Conservation (phyloP, 1,140 invertebrate genomes). For the Babylonia areolata region DNA sequence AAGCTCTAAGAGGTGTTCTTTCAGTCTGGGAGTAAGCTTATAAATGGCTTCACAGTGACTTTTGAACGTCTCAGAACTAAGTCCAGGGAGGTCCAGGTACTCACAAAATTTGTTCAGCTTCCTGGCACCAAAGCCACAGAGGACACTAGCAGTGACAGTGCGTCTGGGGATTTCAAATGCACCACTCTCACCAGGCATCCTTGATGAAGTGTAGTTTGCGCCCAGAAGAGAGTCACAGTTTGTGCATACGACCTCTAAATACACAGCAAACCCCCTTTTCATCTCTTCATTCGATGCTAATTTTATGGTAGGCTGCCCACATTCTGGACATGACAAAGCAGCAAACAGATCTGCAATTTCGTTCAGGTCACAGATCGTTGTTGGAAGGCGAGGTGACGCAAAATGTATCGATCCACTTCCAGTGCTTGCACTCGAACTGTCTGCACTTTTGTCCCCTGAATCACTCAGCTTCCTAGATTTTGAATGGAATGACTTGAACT, state of each 20-base stretch:
- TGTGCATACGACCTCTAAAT: background rate
- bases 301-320: background rate
- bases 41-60: background rate
- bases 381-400: background rate
- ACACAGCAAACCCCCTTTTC: background rate
- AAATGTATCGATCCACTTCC: too few relatives aligned
- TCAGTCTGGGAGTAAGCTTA: background rate
- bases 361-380: background rate
- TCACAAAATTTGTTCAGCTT: background rate
- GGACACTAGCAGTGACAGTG: background rate
- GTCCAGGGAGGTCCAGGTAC: background rate
- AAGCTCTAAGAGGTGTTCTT: background rate
- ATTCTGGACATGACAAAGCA: background rate
- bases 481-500: background rate
- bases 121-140: constrained; percentile 1
- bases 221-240: background rate
- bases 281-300: background rate
- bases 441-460: background rate
- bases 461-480: too few relatives aligned
- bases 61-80: constrained; percentile 1
- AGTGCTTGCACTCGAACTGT: background rate
- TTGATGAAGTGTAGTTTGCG: background rate
- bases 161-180: background rate
- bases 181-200: background rate
- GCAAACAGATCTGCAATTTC: background rate